phyloP scores from a whole-genome alignment of 2,888 invertebrate species.

The Hirtodrosophila histrioides region DNA sequence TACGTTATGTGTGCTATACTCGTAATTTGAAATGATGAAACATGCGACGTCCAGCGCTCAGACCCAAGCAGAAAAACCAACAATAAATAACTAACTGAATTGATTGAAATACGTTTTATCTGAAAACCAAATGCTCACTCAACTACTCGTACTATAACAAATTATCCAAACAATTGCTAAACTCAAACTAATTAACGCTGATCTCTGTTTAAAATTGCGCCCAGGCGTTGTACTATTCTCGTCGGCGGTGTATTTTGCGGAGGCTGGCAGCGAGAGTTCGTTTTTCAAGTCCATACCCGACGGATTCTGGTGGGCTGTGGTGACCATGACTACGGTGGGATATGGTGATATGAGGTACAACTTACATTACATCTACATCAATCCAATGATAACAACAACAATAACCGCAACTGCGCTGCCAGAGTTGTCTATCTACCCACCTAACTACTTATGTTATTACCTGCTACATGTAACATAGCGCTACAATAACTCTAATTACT shows the following conservation, averaged over 20 bases:
- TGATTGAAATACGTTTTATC: too few species aligned
- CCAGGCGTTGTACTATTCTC: conserved; percentile 99
- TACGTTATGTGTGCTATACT: background rate
- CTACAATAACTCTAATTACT: too few species aligned
- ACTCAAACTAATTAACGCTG: conserved; percentile 45
- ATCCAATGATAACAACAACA: conserved; percentile 30
- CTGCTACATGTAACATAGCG: conserved; percentile 22
- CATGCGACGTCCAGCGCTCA: conserved; percentile 26
- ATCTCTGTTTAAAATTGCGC: conserved; percentile 64
- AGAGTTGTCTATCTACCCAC: conserved; percentile 34
- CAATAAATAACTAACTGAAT: conserved; percentile 15
- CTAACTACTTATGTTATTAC: conserved; percentile 28
- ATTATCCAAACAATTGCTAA: background rate
- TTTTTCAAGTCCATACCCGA: conserved; percentile 99
- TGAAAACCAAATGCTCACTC: background rate
- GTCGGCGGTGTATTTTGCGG: conserved; percentile 99
- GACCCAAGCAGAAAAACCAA: conserved; percentile 71
- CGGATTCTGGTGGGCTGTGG: conserved; percentile 99
- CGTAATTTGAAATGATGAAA: conserved; percentile 11
- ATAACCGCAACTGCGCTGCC: conserved; percentile 41
- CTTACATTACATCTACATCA: conserved; percentile 55
- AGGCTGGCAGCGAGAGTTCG: conserved; percentile 99
- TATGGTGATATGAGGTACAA: conserved; percentile 99
- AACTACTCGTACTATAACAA: conserved; percentile 1
- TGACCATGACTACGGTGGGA: conserved; percentile 99